Percentiles rank a stretch among this genome's conserved stretches.
Evolutionary conservation across 2,113 vertebrate genomes (phyloP).

Genomic region (Odontesthes bonariensis): DNA sequence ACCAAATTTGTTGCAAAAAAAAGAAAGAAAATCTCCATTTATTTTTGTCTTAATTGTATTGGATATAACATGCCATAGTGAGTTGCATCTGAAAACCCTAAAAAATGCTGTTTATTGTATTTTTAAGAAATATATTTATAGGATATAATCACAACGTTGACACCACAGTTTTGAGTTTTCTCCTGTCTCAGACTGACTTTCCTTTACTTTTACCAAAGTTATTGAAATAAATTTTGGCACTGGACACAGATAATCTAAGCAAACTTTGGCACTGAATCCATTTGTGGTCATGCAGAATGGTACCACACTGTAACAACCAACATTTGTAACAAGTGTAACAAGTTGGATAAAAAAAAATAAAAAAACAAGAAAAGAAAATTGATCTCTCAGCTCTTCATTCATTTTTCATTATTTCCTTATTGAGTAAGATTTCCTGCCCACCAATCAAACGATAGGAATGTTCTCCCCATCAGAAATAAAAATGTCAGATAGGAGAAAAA

Average conservation of each 20-base stretch:
- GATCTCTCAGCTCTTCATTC: background rate
- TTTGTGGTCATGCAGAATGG: no score
- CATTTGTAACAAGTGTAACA: no score
- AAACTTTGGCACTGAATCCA: no score
- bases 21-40: no score
- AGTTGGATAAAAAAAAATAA: background rate
- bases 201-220: background rate
- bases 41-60: no score
- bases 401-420: background rate
- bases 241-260: background rate
- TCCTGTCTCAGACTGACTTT: background rate
- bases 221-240: background rate
- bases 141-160: background rate
- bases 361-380: background rate
- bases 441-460: conserved; percentile 2
- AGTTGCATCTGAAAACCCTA: no score
- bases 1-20: no score
- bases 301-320: background rate
- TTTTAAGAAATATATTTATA: no score
- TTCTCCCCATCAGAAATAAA: conserved; percentile 17
- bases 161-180: background rate
- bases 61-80: no score
- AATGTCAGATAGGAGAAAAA: background rate
- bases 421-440: conserved; percentile 10
- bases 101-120: no score